Conservation (phyloP, 1,140 invertebrate genomes). For the Holotrichia oblita region DNA sequence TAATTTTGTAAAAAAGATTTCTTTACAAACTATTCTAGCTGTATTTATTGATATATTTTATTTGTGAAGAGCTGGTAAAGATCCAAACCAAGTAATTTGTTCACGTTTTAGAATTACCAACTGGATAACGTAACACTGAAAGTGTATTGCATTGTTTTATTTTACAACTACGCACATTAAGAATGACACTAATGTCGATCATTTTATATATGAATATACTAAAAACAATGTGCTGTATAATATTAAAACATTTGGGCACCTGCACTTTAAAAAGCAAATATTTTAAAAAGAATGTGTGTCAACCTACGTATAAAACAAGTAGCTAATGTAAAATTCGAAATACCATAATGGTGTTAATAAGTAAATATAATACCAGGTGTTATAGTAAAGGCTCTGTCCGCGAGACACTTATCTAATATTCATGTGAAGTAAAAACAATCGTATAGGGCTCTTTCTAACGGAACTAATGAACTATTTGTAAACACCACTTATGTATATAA, state of each 20-base stretch:
- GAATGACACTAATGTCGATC: background rate
- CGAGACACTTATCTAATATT: background rate
- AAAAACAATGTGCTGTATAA: background rate
- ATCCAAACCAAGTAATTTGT: too few species aligned
- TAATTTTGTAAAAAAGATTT: too few species aligned
- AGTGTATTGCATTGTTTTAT: too few species aligned
- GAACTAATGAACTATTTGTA: constrained; percentile 23
- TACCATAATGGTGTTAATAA: constrained; percentile 31
- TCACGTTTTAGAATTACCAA: too few species aligned
- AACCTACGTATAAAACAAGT: constrained; percentile 24
- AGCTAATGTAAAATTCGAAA: constrained; percentile 29
- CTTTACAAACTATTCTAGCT: too few species aligned
- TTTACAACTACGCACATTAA: background rate
- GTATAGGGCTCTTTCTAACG: background rate
- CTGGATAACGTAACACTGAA: too few species aligned
- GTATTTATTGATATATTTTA: too few species aligned
- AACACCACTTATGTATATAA: background rate
- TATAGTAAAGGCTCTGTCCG: constrained; percentile 13
- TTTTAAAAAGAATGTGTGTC: constrained; percentile 27
- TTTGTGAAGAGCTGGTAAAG: too few species aligned
- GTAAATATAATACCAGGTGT: constrained; percentile 33
- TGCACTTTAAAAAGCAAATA: constrained; percentile 22
- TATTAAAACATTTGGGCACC: background rate
- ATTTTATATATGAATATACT: background rate
- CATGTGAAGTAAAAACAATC: constrained; percentile 35